phyloP scores from a whole-genome alignment of 1,140 invertebrate species.

The Ladona fulva region DNA sequence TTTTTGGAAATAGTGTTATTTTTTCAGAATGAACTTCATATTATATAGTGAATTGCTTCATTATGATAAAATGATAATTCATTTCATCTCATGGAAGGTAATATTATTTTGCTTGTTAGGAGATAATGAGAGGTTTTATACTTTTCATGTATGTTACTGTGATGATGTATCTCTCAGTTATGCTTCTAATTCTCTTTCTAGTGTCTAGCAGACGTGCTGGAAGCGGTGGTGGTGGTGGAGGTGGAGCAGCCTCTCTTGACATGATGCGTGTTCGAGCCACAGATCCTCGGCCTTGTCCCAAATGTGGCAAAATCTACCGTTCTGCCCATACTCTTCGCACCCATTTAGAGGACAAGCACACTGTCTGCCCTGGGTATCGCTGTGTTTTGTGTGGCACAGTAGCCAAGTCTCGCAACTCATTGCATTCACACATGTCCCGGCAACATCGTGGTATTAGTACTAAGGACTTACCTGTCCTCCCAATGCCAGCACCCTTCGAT shows the following conservation, averaged over 20 bases:
- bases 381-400: conserved; percentile 86
- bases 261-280: conserved; percentile 78
- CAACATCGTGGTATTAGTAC: conserved; percentile 86
- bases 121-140: too few relatives aligned
- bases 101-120: too few relatives aligned
- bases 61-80: too few relatives aligned
- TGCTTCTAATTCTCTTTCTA: not conserved
- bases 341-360: conserved; percentile 86
- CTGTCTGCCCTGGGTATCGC: conserved; percentile 80
- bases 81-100: too few relatives aligned
- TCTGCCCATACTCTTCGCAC: conserved; percentile 82
- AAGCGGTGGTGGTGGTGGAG: not conserved
- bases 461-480: conserved; percentile 79
- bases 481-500: conserved; percentile 84
- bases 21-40: too few relatives aligned
- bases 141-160: too few relatives aligned
- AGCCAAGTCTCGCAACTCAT: conserved; percentile 79
- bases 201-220: not conserved
- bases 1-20: too few relatives aligned
- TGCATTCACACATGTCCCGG: conserved; percentile 86
- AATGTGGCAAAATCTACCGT: conserved; percentile 86
- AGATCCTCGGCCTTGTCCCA: conserved; percentile 81
- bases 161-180: too few relatives aligned
- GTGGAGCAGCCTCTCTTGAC: conserved; percentile 42
- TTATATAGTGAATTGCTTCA: too few relatives aligned